These are phyloP conservation scores for Eristalis arbustorum DNA, from an alignment of 2,888 invertebrate species.

Conservation along the genomic window DNA sequence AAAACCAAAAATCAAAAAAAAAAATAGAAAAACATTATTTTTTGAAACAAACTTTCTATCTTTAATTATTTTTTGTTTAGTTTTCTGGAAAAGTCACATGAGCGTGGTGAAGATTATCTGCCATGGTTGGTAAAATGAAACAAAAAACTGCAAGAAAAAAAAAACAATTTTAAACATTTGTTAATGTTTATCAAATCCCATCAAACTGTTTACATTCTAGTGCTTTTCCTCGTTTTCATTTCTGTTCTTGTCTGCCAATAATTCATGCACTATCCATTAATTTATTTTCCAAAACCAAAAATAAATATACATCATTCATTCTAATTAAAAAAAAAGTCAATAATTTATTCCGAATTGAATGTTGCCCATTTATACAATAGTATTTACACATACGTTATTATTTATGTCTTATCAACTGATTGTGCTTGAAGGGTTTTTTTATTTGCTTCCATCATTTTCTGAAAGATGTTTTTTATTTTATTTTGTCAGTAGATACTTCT, in stretches of 20 bases:
- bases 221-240: conserved; percentile 61
- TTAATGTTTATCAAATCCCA: conserved; percentile 53
- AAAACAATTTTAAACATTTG: conserved; percentile 36
- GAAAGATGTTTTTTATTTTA: conserved; percentile 27
- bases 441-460: conserved; percentile 38
- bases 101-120: conserved; percentile 86
- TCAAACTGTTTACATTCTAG: conserved; percentile 49
- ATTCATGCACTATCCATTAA: conserved; percentile 43
- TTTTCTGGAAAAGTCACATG: conserved; percentile 89
- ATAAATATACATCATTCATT: neutral
- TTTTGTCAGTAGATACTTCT: conserved; percentile 33
- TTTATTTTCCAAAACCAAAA: neutral
- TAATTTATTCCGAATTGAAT: conserved; percentile 20
- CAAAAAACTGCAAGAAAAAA: conserved; percentile 55
- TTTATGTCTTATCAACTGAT: conserved; percentile 33
- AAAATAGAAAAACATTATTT: conserved; percentile 21
- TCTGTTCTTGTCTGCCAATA: conserved; percentile 49
- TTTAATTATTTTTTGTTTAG: conserved; percentile 82
- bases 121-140: conserved; percentile 88
- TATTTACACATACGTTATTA: neutral
- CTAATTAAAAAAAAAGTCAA: neutral
- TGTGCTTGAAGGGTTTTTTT: conserved; percentile 24
- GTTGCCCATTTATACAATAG: conserved; percentile 35
- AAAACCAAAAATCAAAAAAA: conserved; percentile 4
- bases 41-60: conserved; percentile 72